These are phyloP conservation scores for Gila robusta DNA, from an alignment of 2,797 vertebrate species.

Conservation along the genomic window DNA sequence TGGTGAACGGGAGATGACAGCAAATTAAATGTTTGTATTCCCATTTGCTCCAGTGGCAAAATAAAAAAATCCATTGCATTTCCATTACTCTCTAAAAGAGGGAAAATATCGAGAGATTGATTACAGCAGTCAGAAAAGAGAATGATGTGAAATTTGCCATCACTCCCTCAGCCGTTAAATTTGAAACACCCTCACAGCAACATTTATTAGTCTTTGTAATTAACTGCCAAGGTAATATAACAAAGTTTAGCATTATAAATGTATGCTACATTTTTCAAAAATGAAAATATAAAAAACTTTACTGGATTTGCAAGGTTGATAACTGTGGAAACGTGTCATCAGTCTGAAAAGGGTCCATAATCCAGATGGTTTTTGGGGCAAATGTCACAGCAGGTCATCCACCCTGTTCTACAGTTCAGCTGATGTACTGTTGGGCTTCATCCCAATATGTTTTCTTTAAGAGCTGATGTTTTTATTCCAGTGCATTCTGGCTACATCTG, in stretches of 20 bases:
- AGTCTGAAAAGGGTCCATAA: neutral
- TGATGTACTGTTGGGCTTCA: neutral
- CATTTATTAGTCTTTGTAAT: neutral
- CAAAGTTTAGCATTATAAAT: neutral
- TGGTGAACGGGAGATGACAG: neutral
- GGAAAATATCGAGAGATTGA: too few species aligned
- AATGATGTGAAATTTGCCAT: too few species aligned
- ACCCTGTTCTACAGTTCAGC: neutral
- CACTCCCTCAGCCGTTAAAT: neutral
- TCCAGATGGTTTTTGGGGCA: neutral
- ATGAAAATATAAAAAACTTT: too few species aligned
- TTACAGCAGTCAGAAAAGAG: too few species aligned
- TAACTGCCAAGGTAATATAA: neutral
- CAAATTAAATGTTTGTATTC: neutral
- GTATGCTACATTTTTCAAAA: neutral
- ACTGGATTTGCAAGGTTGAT: too few species aligned
- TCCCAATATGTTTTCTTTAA: neutral
- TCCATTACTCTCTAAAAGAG: neutral
- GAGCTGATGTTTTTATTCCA: slow-evolving; percentile 6
- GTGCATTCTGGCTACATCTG: neutral
- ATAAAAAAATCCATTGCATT: neutral
- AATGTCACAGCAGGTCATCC: neutral
- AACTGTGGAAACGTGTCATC: neutral
- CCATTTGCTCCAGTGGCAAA: neutral
- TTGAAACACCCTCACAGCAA: neutral